Evolutionary conservation across 2,797 vertebrate genomes (phyloP), one percentile per base, ranked within the genome.

Genomic region (Zenarchopterus dispar): DNA sequence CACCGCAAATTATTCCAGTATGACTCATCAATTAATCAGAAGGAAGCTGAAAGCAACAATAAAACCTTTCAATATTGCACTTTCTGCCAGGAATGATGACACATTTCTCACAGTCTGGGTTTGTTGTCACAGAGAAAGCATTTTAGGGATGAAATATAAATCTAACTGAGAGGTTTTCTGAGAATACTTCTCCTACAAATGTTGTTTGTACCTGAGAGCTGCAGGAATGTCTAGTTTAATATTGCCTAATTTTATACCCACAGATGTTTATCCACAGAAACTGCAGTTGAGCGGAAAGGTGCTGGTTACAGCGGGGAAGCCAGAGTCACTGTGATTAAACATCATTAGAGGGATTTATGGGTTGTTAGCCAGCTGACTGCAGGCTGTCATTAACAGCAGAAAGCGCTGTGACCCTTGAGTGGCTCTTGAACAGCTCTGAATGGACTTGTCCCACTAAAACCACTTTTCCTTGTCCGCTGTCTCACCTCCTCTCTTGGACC

Each of bases 331-430:
- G 63, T 82, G 70, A 80, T 82, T 85, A 84, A 77, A 74, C 77
- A 75, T 78, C 77, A 84, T 91, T 84, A 87, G 75, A 75, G 56
- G 60, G 74, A 81, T 70, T 87, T 75, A 90, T 79, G 84, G 75
- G 81, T 78, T 69, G 68, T 67, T 67, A 80, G 73, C 70, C 85
- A 84, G 86, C 84, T 86, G 69, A 75, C 68, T 61, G 62, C 58
- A 79, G 78, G 71, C 70, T 54, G 45, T 67, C 69, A 80, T 63
- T 71, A 63, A 26, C 64, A 70, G 76, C 45, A 69, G 31, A 77
- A 53, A 50, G 50, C 77, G 70, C 63, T 43, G 64, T 76, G 80
- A 83, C 80, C 84, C 41, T 33, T 16, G 10, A 60, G 55, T 62
- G 24, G 50, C 64, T 75, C 60, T 64, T 51, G 54, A 58, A 26